These are phyloP conservation scores for Propsilocerus akamusi DNA, from an alignment of 1,140 invertebrate species.

Conservation along the genomic window DNA sequence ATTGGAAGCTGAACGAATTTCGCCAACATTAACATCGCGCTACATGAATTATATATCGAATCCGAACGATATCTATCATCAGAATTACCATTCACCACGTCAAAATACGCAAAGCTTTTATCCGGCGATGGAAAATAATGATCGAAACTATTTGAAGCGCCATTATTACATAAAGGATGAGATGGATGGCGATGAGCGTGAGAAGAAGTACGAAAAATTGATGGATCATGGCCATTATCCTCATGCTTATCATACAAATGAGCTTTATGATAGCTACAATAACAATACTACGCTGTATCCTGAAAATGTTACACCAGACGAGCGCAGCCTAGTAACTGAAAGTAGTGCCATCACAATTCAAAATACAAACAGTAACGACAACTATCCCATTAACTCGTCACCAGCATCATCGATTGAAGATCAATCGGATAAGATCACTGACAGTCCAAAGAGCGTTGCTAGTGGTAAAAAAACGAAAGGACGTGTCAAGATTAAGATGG, in stretches of 20 bases:
- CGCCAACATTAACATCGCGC: neutral
- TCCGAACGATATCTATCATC: neutral
- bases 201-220: neutral
- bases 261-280: neutral
- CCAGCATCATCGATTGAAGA: neutral
- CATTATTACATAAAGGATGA: neutral
- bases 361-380: conserved; percentile 1
- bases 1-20: neutral
- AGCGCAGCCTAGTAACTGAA: neutral
- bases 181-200: neutral
- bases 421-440: neutral
- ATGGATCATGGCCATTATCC: neutral
- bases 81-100: neutral
- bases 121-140: neutral
- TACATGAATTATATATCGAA: neutral
- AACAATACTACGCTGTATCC: neutral
- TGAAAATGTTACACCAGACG: neutral
- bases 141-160: neutral
- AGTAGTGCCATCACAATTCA: neutral
- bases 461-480: conserved; percentile 90
- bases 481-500: conserved; percentile 97
- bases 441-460: neutral
- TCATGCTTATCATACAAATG: neutral
- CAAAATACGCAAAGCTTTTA: neutral
- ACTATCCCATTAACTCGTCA: neutral